A percentile compares a stretch with the other conserved stretches of the same genome.
These are phyloP conservation scores for Norana najaformis DNA, from an alignment of 2,888 invertebrate genomes.

Conservation along the genomic window DNA sequence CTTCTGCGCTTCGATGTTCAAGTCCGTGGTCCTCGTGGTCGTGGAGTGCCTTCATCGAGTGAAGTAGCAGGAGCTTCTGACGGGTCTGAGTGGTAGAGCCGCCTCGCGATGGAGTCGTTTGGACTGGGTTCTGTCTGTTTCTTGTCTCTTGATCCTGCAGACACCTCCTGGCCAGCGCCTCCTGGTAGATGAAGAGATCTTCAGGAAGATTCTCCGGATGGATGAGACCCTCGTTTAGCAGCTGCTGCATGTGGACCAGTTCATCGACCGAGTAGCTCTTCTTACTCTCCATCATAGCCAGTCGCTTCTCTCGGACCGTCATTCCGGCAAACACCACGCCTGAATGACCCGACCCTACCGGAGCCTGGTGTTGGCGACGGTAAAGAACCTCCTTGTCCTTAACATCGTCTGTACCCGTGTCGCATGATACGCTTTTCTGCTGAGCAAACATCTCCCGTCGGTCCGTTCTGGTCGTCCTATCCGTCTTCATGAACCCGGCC, in stretches of 20 bases:
- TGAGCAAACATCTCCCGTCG: constrained; percentile 33
- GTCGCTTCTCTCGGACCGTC: constrained; percentile 30
- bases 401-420: constrained; percentile 25
- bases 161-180: not conserved
- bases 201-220: not conserved
- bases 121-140: not conserved
- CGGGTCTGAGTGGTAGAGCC: not conserved
- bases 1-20: not conserved
- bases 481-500: not conserved
- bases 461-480: not conserved
- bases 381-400: constrained; percentile 6
- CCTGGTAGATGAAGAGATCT: constrained; percentile 19
- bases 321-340: not conserved
- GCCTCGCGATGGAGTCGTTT: not conserved
- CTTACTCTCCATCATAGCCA: constrained; percentile 29
- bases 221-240: not conserved
- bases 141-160: not conserved
- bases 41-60: constrained; percentile 33
- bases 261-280: constrained; percentile 40
- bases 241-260: constrained; percentile 23
- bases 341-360: not conserved
- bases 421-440: constrained; percentile 43
- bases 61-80: constrained; percentile 32
- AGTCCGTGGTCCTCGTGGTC: constrained; percentile 24
- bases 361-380: not conserved